Conservation (phyloP, 92 coral and sea anemone genomes). For the Umimayanthus chanpuru region DNA sequence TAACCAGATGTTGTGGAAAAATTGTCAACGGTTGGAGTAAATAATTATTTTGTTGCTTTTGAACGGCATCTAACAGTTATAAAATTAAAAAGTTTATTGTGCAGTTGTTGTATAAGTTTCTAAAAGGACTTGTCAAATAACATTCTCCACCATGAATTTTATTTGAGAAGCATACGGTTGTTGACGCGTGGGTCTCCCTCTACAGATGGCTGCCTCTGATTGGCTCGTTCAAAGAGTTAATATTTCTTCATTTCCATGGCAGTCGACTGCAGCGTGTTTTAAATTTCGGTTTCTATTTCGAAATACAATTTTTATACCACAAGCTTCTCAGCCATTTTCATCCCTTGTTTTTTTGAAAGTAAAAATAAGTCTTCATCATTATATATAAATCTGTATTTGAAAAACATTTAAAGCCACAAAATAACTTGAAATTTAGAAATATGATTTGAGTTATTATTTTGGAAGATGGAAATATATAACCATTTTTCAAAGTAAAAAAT, state of each 20-base stretch:
- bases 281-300: neutral
- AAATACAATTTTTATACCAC: neutral
- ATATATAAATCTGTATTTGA: too few species aligned
- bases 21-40: neutral
- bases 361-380: too few species aligned
- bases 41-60: neutral
- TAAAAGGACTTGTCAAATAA: neutral
- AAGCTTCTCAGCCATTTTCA: neutral
- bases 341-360: too few species aligned
- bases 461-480: too few species aligned
- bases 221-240: slow-evolving; percentile 42
- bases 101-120: neutral
- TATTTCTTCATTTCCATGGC: slow-evolving; percentile 37
- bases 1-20: slow-evolving; percentile 20
- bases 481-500: too few species aligned
- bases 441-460: too few species aligned
- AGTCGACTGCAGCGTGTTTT: neutral
- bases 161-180: neutral
- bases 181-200: slow-evolving; percentile 39
- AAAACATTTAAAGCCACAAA: too few species aligned
- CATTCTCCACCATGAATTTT: neutral
- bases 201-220: slow-evolving; percentile 58
- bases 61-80: slow-evolving; percentile 4
- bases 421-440: too few species aligned
- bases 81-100: slow-evolving; percentile 6